A percentile compares a stretch with the other conserved stretches of the same genome.
phyloP scores from a whole-genome alignment of 2,113 vertebrate genomes.

The Athene noctua region DNA sequence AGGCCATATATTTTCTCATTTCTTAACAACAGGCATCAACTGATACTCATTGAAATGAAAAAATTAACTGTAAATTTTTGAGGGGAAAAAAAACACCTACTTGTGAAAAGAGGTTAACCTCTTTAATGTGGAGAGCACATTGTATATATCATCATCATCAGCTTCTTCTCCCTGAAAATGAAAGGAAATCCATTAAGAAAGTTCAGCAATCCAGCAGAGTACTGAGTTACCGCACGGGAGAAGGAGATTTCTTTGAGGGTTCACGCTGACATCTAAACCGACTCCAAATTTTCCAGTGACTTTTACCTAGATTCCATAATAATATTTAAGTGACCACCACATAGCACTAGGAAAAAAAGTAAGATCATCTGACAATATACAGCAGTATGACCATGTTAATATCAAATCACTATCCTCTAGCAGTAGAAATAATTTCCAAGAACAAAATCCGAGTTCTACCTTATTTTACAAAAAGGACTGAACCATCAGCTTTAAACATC shows the following conservation, averaged over 20 bases:
- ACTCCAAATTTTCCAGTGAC: not conserved
- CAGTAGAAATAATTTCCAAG: not conserved
- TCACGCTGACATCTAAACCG: not conserved
- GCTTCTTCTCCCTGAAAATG: constrained; percentile 91
- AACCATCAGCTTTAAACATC: not conserved
- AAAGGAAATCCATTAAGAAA: not conserved
- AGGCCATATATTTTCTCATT: not conserved
- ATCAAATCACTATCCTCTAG: not conserved
- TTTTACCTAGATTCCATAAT: not conserved
- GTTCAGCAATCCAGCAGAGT: not conserved
- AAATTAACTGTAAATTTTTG: not conserved
- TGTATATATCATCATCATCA: constrained; percentile 98
- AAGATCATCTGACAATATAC: not conserved
- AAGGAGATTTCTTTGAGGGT: not conserved
- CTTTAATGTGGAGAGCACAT: constrained; percentile 94
- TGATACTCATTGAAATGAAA: not conserved
- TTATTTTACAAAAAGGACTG: not conserved
- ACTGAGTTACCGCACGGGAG: not conserved
- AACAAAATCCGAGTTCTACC: not conserved
- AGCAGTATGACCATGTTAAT: not conserved
- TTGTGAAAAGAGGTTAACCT: constrained; percentile 98
- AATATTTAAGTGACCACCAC: not conserved
- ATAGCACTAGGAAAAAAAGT: not conserved
- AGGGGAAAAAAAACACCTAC: constrained; percentile 72
- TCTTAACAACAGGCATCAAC: not conserved